These are phyloP conservation scores for Trochalopteron elliotii DNA, from an alignment of 2,113 vertebrate species.

Conservation along the genomic window DNA sequence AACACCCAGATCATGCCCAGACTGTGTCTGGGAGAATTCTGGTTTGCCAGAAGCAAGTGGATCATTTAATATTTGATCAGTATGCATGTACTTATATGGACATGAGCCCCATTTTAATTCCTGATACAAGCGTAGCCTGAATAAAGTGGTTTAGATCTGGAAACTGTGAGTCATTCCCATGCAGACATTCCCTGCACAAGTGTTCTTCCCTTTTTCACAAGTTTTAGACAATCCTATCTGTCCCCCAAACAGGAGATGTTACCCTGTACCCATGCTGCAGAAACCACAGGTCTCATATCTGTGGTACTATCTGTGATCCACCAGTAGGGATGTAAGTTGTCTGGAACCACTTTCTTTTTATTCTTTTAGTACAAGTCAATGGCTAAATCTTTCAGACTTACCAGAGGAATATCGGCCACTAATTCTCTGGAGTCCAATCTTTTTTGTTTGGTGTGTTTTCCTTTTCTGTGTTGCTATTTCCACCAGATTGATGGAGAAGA, in stretches of 20 bases:
- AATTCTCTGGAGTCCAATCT: background rate
- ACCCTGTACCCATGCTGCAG: background rate
- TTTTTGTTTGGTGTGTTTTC: background rate
- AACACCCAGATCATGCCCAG: background rate
- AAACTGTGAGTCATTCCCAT: background rate
- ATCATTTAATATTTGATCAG: background rate
- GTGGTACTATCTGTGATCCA: background rate
- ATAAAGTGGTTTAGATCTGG: background rate
- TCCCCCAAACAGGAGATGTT: background rate
- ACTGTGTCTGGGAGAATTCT: background rate
- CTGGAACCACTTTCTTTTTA: background rate
- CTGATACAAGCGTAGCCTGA: background rate
- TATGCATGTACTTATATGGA: background rate
- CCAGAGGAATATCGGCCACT: background rate
- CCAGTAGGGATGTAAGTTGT: background rate
- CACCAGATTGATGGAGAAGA: background rate
- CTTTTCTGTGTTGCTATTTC: background rate
- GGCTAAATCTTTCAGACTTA: background rate
- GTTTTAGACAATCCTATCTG: background rate
- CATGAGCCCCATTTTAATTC: background rate
- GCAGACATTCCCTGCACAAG: background rate
- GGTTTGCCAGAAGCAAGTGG: background rate
- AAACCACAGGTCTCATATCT: background rate
- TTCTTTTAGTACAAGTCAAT: background rate
- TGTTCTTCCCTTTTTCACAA: background rate